Base-by-base conservation (phyloP, 1,140 invertebrate species). In the Ostrea denselamellosa region DNA sequence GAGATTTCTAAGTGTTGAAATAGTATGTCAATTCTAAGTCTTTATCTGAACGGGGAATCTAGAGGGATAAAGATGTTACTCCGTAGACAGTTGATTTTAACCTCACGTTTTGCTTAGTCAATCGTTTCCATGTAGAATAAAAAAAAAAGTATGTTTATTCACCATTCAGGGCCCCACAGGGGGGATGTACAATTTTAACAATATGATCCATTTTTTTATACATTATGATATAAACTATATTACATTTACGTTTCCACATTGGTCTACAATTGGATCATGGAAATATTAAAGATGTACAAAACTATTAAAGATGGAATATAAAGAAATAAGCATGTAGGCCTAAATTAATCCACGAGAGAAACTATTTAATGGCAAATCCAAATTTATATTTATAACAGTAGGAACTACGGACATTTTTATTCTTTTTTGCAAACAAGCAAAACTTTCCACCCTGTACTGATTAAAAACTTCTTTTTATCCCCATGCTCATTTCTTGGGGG, bases 1-100 rank as follows among this genome's bases (percentile, higher is more conserved):
- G 68, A 25, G 25, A 77, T 77, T 77, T 77, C 68, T 77, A 28
- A 34, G 68, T 77, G 68, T 34, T 77, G 68, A 77, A 28, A 77
- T 28, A 28, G 68, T 77, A 77, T 77, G 68, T 77, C 68, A 77
- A 14, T 77, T 77, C 25, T 77, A 25, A 34, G 25, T 25, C 22
- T 25, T 77, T 77, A 77, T 77, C 68, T 28, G 68, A 28, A 62
- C 12, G 28, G 8, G 28, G 22, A 71, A 71, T 25, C 28, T 25
- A 14, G 28, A 7, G 28, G 8, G 28, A 77, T 77, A 34, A 34
- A 9, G 28, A 34, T 25, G 25, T 77, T 10, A 77, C 68, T 77
- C 28, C 25, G 22, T 77, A 28, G 68, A 77, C 28, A 77, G 22
- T 77, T 28, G 22, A 34, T 28, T 28, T 77, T 28, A 7, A 77